These are phyloP conservation scores for Crenuchus spilurus DNA, from an alignment of 2,797 vertebrate species.

Conservation along the genomic window DNA sequence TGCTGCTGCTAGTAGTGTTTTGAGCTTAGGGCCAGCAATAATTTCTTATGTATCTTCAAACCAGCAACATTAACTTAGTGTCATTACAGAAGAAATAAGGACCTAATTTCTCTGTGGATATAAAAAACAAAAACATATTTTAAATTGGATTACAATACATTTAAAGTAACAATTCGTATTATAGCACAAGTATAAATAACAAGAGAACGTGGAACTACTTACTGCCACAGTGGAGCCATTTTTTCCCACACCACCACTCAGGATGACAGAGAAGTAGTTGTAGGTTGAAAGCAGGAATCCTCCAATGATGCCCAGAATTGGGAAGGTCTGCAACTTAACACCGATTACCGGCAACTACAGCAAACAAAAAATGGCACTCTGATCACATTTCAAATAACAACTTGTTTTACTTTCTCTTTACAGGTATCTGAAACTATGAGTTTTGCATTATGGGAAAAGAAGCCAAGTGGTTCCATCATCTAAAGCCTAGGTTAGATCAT, in stretches of 20 bases:
- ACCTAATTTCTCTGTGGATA: not conserved
- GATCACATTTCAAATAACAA: not conserved
- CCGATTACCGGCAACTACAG: conserved; percentile 86
- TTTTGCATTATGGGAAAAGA: conserved; percentile 68
- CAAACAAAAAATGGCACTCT: not conserved
- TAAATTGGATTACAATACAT: not conserved
- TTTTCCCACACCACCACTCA: conserved; percentile 94
- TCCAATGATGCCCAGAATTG: conserved; percentile 85
- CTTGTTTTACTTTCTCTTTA: conserved; percentile 18
- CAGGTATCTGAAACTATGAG: conserved; percentile 58
- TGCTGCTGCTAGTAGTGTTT: not conserved
- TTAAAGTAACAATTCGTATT: not conserved
- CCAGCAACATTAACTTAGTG: not conserved
- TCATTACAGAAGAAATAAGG: not conserved
- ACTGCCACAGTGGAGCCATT: conserved; percentile 98
- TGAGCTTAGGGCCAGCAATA: not conserved
- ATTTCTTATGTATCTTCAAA: not conserved
- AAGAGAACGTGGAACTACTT: conserved; percentile 66
- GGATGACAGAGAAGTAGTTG: conserved; percentile 94
- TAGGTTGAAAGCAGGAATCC: conserved; percentile 89
- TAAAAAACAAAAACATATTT: not conserved
- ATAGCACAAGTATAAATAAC: not conserved
- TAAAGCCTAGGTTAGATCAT: conserved; percentile 70
- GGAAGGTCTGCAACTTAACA: conserved; percentile 83
- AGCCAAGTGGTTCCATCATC: conserved; percentile 68